phyloP scores from a whole-genome alignment of 1,140 invertebrate species.

The Sweltsa coloradensis region DNA sequence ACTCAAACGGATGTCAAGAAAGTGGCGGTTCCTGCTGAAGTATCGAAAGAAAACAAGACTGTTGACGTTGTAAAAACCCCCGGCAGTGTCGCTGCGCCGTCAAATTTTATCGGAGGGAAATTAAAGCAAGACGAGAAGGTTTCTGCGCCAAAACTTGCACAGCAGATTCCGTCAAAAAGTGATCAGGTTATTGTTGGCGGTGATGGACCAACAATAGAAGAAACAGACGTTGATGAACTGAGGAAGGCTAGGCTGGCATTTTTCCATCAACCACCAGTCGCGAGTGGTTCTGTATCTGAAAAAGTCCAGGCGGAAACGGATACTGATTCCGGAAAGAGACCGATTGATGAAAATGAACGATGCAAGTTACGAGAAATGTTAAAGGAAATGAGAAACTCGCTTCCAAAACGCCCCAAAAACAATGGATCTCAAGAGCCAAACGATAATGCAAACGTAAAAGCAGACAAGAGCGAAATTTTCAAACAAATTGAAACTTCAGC shows the following conservation, averaged over 20 bases:
- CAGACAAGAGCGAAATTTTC: not conserved
- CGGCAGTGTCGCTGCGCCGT: constrained; percentile 11
- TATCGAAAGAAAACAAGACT: too few species aligned
- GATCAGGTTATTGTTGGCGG: not conserved
- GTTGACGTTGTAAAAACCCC: too few species aligned
- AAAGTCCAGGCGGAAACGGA: constrained; percentile 8
- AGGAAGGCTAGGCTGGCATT: constrained; percentile 27
- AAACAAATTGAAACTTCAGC: not conserved
- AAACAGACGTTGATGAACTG: constrained; percentile 24
- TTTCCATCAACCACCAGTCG: constrained; percentile 21
- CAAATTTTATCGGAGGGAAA: constrained; percentile 17
- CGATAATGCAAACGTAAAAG: constrained; percentile 4
- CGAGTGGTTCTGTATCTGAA: constrained; percentile 2
- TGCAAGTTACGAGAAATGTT: constrained; percentile 44
- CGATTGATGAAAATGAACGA: constrained; percentile 33
- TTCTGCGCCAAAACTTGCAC: not conserved
- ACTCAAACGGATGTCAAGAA: too few species aligned
- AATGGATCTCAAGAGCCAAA: too few species aligned
- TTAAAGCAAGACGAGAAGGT: constrained; percentile 13
- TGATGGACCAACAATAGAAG: not conserved
- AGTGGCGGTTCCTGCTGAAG: too few species aligned
- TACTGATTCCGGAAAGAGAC: constrained; percentile 21
- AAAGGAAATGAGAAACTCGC: constrained; percentile 52
- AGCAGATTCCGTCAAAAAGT: not conserved
- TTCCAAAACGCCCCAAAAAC: constrained; percentile 34